Conservation (phyloP, 2,888 invertebrate genomes). For the Caenorhabditis sinica region DNA sequence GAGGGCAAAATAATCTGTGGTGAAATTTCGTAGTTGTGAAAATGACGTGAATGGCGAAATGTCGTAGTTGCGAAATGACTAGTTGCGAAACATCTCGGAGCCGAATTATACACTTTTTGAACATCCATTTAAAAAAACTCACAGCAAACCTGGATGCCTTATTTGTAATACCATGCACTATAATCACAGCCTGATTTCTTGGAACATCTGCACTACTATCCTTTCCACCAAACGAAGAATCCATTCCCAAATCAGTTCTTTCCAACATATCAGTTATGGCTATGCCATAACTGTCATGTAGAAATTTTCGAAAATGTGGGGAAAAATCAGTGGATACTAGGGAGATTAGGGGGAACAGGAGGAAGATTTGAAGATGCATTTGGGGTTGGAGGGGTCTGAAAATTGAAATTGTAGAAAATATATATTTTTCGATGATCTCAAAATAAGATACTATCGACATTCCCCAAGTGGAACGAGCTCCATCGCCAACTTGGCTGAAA, state of each 20-base stretch:
- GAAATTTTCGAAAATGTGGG: constrained; percentile 76
- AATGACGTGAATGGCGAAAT: too few species aligned
- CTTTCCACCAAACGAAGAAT: constrained; percentile 80
- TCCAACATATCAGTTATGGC: constrained; percentile 77
- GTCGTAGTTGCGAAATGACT: too few species aligned
- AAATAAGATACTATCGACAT: too few species aligned
- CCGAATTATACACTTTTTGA: not conserved
- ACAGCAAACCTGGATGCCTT: constrained; percentile 73
- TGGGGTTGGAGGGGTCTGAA: not conserved
- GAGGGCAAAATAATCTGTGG: too few species aligned
- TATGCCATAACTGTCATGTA: constrained; percentile 79
- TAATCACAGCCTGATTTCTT: constrained; percentile 78
- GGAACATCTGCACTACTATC: constrained; percentile 26
- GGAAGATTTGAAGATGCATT: not conserved
- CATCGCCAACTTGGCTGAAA: too few species aligned
- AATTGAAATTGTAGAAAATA: too few species aligned
- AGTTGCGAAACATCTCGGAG: too few species aligned
- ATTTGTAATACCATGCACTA: constrained; percentile 83
- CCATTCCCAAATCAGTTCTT: constrained; percentile 79
- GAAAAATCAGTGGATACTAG: constrained; percentile 70
- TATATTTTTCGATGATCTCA: too few species aligned
- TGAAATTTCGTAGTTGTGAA: too few species aligned
- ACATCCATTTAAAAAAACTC: not conserved
- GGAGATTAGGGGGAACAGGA: constrained; percentile 1
- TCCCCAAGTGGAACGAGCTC: too few species aligned